Base-by-base conservation (phyloP, 2,797 vertebrate species). In the Cynodonichthys magdalenae region DNA sequence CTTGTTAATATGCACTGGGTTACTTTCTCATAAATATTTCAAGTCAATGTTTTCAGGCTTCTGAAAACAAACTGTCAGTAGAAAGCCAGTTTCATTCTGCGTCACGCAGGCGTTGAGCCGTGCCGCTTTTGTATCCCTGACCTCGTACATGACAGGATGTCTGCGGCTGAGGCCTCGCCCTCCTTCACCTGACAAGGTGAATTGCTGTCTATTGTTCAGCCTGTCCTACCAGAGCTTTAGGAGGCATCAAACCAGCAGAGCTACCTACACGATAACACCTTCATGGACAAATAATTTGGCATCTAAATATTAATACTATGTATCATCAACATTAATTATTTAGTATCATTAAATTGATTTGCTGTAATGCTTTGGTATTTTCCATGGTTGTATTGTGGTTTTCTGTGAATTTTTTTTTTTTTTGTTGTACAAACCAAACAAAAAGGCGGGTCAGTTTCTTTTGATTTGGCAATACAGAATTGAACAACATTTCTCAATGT, bases 21-120 rank as follows among this genome's bases (percentile, higher is more conserved):
- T 90, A 84, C 88, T 86, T 82, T 80, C 88, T 91, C 90, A 92
- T 93, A 89, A 92, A 93, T 93, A 92, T 92, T 93, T 92, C 80
- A 92, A 87, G 83, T 84, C 78, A 67, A 24, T 90, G 85, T 91
- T 89, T 91, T 89, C 83, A 86, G 75, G 77, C 80, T 81, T 81
- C 84, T 90, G 90, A 90, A 91, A 90, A 88, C 90, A 88, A 90
- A 82, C 89, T 92, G 91, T 90, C 89, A 89, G 87, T 85, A 66
- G 77, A 74, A 77, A 77, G 86, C 61, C 71, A 65, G 85, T 89
- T 87, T 84, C 73, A 78, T 84, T 77, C 71, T 39, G 76, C 39
- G 36, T 52, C 4, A 68, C 61, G 75, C 79, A 63, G 84, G 66
- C 73, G 53, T 61, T 67, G 75, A 48, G 56, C 75, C 44, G 64